These are phyloP conservation scores for Stichopus horrens DNA, from an alignment of 53 echinoderm and acorn worm genomes.

Conservation along the genomic window DNA sequence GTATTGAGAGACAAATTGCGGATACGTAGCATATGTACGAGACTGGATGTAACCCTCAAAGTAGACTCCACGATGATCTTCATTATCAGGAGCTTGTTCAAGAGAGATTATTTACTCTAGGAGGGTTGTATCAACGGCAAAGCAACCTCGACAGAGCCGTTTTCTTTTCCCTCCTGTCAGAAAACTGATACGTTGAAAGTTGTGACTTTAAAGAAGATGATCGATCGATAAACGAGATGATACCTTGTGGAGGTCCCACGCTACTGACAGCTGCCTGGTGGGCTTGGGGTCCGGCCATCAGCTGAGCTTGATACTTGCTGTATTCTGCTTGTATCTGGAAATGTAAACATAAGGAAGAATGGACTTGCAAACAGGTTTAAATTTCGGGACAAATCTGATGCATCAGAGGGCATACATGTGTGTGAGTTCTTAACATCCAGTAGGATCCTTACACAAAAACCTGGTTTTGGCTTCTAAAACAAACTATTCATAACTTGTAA, in stretches of 20 bases:
- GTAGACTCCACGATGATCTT: constrained; percentile 29
- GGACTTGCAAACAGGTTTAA: too few relatives aligned
- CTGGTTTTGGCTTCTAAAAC: too few relatives aligned
- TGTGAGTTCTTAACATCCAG: too few relatives aligned
- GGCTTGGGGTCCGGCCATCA: constrained; percentile 52
- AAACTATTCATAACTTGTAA: too few relatives aligned
- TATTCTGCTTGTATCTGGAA: constrained; percentile 86
- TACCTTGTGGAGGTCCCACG: constrained; percentile 57
- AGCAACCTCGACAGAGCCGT: constrained; percentile 42
- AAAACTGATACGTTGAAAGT: not conserved
- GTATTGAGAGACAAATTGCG: too few relatives aligned
- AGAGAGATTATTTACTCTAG: constrained; percentile 52
- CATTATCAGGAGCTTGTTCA: constrained; percentile 25
- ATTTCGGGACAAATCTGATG: too few relatives aligned
- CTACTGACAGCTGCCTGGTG: constrained; percentile 50
- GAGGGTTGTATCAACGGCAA: constrained; percentile 66
- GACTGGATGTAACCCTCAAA: constrained; percentile 6
- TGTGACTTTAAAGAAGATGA: too few relatives aligned
- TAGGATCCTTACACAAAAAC: too few relatives aligned
- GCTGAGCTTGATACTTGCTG: constrained; percentile 76
- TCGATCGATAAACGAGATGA: not conserved
- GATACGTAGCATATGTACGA: too few relatives aligned
- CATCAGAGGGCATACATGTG: too few relatives aligned
- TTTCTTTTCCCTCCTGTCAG: constrained; percentile 67
- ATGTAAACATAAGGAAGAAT: too few relatives aligned